Percentiles rank a stretch among this genome's conserved stretches.
phyloP scores from a whole-genome alignment of 2,888 invertebrate genomes.

The Epinotia ramella region DNA sequence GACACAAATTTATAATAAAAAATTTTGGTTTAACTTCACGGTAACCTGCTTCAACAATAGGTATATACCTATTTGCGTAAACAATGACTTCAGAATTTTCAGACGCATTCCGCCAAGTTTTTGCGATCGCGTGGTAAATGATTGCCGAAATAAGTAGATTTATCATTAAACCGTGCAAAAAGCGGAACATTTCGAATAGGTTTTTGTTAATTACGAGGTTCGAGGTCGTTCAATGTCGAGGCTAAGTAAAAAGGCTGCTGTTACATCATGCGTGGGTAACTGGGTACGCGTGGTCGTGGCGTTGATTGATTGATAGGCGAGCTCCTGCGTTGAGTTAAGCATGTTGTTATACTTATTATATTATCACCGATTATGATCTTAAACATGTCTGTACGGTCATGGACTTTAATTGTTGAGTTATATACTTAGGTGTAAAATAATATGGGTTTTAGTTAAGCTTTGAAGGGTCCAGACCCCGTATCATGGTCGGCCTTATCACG shows the following conservation, averaged over 20 bases:
- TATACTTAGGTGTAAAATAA: too few species aligned
- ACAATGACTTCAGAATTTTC: slow-evolving; percentile 16
- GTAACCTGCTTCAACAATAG: neutral
- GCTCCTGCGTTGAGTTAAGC: slow-evolving; percentile 13
- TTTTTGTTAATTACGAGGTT: slow-evolving; percentile 28
- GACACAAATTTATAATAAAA: neutral
- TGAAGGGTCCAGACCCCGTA: too few species aligned
- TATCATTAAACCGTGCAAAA: slow-evolving; percentile 22
- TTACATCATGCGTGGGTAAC: slow-evolving; percentile 24
- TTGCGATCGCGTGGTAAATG: slow-evolving; percentile 8
- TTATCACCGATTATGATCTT: neutral
- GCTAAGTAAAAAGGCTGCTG: slow-evolving; percentile 43
- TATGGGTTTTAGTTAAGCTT: too few species aligned
- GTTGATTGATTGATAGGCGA: slow-evolving; percentile 8
- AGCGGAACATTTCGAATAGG: slow-evolving; percentile 21
- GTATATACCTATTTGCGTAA: slow-evolving; percentile 15
- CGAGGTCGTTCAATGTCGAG: slow-evolving; percentile 48
- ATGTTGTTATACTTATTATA: neutral
- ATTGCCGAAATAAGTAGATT: slow-evolving; percentile 14
- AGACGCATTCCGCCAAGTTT: slow-evolving; percentile 4
- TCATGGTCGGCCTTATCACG: too few species aligned
- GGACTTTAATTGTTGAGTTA: too few species aligned
- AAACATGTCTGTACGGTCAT: neutral
- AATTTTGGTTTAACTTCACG: slow-evolving; percentile 2
- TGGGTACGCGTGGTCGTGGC: neutral